phyloP scores from a whole-genome alignment of 2,113 vertebrate genomes.

The Oryctolagus cuniculus region mOryCun1.1 NC_091435.1:20906001-20906500 shows the following conservation, averaged over 20 bases:
- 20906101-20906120: not conserved
- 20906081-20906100: not conserved
- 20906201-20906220: not conserved
- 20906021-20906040: not conserved
- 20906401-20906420: not conserved
- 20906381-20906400: not conserved
- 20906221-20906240: not conserved
- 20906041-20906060: not conserved
- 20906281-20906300: accelerated
- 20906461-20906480: not conserved
- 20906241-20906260: accelerated
- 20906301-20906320: not conserved
- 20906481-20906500: no score
- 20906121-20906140: not conserved
- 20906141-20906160: accelerated
- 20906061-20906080: not conserved
- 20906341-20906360: accelerated
- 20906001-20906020: not conserved
- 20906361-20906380: not conserved
- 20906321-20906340: not conserved
- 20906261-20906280: not conserved
- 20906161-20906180: not conserved
- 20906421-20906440: not conserved
- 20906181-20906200: not conserved
- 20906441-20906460: no score